Conservation (phyloP, 2,797 vertebrate species). For the Bovichtus variegatus region DNA sequence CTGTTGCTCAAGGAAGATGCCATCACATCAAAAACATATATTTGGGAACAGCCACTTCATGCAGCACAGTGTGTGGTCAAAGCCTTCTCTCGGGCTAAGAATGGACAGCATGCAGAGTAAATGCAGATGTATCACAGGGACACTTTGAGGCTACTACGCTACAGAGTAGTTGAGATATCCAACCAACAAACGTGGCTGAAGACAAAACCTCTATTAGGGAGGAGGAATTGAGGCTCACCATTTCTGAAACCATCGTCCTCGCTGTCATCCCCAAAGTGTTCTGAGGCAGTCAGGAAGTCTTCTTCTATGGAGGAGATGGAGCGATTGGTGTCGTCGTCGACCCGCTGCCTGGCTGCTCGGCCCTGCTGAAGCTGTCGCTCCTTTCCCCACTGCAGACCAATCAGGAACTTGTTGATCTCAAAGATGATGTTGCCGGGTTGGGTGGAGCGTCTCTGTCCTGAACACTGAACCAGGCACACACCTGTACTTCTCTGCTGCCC, state of each 20-base stretch:
- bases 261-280: conserved; percentile 95
- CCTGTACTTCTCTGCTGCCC: conserved; percentile 85
- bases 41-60: not conserved
- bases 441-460: conserved; percentile 81
- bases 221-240: conserved; percentile 79
- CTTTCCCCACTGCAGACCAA: conserved; percentile 93
- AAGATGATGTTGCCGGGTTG: conserved; percentile 89
- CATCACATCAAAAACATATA: not conserved
- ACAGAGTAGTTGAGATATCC: not conserved
- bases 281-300: conserved; percentile 96
- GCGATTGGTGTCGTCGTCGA: conserved; percentile 96
- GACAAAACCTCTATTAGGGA: not conserved
- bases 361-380: conserved; percentile 87
- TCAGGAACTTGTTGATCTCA: conserved; percentile 97
- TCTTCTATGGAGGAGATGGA: conserved; percentile 98
- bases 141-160: not conserved
- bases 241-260: conserved; percentile 90
- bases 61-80: not conserved
- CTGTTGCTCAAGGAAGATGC: not conserved
- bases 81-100: too few relatives aligned
- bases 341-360: conserved; percentile 76
- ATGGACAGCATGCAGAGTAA: not conserved
- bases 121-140: conserved; percentile 18
- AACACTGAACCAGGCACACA: conserved; percentile 93
- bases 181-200: not conserved